These are phyloP conservation scores for Mionectes olivaceus DNA, from an alignment of 2,797 vertebrate genomes.

Conservation along the genomic window DNA sequence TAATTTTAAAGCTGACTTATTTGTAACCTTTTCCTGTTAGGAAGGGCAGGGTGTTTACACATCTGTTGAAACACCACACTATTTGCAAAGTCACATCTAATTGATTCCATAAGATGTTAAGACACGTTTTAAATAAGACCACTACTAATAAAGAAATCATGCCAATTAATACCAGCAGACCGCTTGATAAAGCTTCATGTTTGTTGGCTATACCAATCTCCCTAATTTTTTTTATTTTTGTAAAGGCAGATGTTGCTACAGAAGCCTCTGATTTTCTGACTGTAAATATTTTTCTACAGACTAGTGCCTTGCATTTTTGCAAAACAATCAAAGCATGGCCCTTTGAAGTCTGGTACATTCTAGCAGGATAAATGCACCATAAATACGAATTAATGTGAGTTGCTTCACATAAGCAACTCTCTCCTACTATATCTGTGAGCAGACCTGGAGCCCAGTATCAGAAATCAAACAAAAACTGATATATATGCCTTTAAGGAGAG, in stretches of 20 bases:
- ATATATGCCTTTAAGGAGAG: not conserved
- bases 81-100: not conserved
- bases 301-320: not conserved
- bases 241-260: not conserved
- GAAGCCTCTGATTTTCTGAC: not conserved
- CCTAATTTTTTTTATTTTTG: not conserved
- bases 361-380: not conserved
- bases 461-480: not conserved
- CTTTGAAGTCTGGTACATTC: not conserved
- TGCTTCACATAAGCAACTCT: not conserved
- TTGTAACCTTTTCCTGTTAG: slow-evolving; percentile 36
- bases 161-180: not conserved
- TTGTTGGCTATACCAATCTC: not conserved
- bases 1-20: slow-evolving; percentile 25
- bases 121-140: not conserved
- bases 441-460: not conserved
- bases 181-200: not conserved
- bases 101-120: slow-evolving; percentile 9
- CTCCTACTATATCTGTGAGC: not conserved
- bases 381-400: not conserved
- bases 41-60: not conserved
- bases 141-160: not conserved
- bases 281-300: not conserved
- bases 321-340: not conserved
- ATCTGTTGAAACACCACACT: slow-evolving; percentile 8